phyloP scores from a whole-genome alignment of 2,113 vertebrate species.

The Gallinago undulata region DNA sequence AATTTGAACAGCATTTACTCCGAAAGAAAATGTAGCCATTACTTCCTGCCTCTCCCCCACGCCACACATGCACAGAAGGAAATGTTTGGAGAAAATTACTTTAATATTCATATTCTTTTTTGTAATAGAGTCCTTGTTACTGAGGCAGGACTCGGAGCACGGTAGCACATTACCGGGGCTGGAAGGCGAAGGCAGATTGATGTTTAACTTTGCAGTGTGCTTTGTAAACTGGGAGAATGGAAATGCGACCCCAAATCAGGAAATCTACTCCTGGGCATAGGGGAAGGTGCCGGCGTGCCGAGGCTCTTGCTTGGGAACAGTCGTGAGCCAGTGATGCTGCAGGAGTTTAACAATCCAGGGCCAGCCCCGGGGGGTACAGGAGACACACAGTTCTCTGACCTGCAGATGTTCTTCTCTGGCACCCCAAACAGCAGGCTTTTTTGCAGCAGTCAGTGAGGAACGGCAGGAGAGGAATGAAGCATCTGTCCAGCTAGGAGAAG shows the following conservation, averaged over 20 bases:
- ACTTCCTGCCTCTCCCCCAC: background rate
- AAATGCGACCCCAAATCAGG: background rate
- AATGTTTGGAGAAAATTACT: conserved; percentile 49
- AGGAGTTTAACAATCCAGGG: background rate
- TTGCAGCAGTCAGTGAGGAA: background rate
- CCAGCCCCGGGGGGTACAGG: background rate
- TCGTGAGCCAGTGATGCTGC: rapidly evolving
- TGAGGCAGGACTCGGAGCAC: background rate
- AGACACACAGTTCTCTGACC: background rate
- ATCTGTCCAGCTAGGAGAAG: background rate
- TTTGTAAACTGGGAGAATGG: background rate
- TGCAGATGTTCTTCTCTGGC: background rate
- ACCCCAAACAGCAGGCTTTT: background rate
- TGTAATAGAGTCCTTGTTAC: background rate
- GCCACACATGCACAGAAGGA: background rate
- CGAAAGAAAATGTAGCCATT: background rate
- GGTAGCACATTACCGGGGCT: background rate
- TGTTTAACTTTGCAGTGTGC: background rate
- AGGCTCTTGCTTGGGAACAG: background rate
- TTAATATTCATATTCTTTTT: conserved; percentile 37
- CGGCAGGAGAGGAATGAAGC: background rate
- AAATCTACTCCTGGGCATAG: background rate
- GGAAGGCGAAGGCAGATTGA: background rate
- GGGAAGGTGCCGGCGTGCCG: background rate
- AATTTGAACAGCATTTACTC: conserved; percentile 34